Base-by-base conservation (phyloP, 1,140 invertebrate species). In the Macrostomum lignano region DNA sequence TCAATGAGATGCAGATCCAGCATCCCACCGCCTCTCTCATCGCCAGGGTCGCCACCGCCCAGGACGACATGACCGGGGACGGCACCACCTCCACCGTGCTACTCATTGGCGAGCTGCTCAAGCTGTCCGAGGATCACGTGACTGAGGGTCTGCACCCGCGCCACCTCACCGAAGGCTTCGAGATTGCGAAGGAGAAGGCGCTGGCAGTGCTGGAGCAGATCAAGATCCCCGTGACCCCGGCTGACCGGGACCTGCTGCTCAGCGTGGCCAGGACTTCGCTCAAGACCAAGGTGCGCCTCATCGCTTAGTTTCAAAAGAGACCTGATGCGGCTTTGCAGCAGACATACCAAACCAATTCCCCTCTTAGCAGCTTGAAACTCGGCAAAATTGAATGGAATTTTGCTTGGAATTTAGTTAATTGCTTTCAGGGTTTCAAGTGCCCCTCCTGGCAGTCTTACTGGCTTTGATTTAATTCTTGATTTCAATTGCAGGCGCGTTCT, bases 1-100 rank as follows among this genome's bases (percentile, higher is more conserved):
- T 98, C 1, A 84, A 96, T 53, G 88, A 98, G 64, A 98, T 98
- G 91, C 82, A 93, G 68, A 96, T 98, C 44, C 81, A 94, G 59
- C 84, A 96, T 56, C 91, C 91, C 0, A 98, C 86, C 10, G 86
- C 88, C 1, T 84, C 79, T 1, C 60, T 99, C 37, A 98, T 99
- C 46, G 91, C 91, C 0, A 65, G 84, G 38, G 84, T 86, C 7
- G 88, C 81, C 1, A 98, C 91, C 1, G 88, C 91, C 11, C 88
- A 96, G 55, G 88, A 99, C 62, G 88, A 98, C 49, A 71, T 81
- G 38, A 93, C 81, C 33, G 91, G 91, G 3, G 91, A 98, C 66
- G 91, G 91, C 17, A 98, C 91, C 7, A 98, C 88, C 1, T 93
- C 81, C 9, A 96, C 84, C 21, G 86, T 98, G 21, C 62, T 99